Base-by-base conservation (phyloP, 2,113 vertebrate genomes). In the Rutilus rutilus region DNA sequence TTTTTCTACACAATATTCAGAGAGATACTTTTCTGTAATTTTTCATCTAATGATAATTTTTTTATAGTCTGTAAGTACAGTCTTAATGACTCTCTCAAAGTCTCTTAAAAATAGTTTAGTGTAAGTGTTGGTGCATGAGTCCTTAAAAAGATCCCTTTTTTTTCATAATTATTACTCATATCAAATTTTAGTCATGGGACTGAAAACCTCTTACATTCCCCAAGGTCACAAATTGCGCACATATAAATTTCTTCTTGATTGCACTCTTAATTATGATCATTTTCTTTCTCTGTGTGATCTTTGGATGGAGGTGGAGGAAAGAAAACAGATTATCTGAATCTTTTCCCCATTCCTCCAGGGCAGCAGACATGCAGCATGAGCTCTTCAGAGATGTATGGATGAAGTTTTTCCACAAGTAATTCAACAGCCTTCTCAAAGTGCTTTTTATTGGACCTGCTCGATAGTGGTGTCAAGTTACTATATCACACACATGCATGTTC, bases 181-280 rank as follows among this genome's bases (percentile, higher is more conserved):
- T 81, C 25, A 81, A 47, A 81, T 81, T 65, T 81, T 4, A 8
- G 39, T 64, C n/a, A 52, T 67, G 36, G 42, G 15, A 30, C 25
- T 47, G 39, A 50, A 81, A 81, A 50, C 78, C 39, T 78, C 60
- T 65, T 67, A 30, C 59, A 62, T 57, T 77, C 9, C 9, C n/a
- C 36, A 30, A 77, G 27, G 47, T 77, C 59, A 50, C 42, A 39
- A 42, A 50, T 27, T 65, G 39, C 17, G 17, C 42, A 14, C 60
- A 67, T 64, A 64, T 33, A 65, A 10, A 50, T 65, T 50, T 50
- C 25, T 50, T 67, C 78, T 65, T 65, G 60, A 81, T 67, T 65
- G 60, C 78, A 47, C 14, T 25, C 42, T 81, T 50, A 65, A 67
- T 81, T 81, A 81, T 81, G 14, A 65, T 81, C 2, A 81, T 65